Base-by-base conservation (phyloP, 2,113 vertebrate genomes). In the Takifugu bimaculatus region DNA sequence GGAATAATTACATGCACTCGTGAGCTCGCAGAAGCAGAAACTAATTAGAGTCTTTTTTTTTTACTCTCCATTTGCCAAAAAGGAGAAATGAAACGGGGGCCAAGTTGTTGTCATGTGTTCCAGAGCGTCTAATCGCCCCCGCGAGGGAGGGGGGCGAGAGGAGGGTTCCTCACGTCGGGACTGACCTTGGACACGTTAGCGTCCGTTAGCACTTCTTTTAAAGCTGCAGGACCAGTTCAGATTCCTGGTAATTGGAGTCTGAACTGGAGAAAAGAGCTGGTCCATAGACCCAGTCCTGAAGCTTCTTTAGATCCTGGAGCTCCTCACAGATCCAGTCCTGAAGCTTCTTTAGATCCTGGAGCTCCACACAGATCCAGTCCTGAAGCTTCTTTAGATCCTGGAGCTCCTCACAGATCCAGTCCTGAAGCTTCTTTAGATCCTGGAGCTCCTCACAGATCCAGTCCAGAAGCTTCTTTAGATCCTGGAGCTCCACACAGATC, bases 1-100 rank as follows among this genome's bases (percentile, higher is more conserved):
- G 45, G 72, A 79, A 77, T 71, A 71, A 82, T 86, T 77, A 84
- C 68, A 72, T 54, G 62, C 72, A 63, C 69, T 86, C 68, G 67
- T 80, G 57, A 78, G 70, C 68, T 69, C 26, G 49, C 70, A 75
- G 70, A 86, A 69, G 70, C 66, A 76, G 77, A 82, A 81, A 79
- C 67, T 86, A 79, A 85, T 85, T 74, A 69, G 72, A 60, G 64
- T 51, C 64, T 61, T 83, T 84, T 78, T 75, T 47, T n/a, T 77
- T 67, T 82, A 84, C 72, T 63, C 68, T 77, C 49, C 35, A 72
- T 47, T 49, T 1, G 0, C 60, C 61, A 48, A 79, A 72, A 68
- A 50, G 72, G 63, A 77, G 64, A 45, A 45, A 45, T 13, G 14
- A 45, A 45, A 2, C 10, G 43, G 43, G 12, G 43, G 60, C 68